These are phyloP conservation scores for Phaedon cochleariae DNA, from an alignment of 2,888 invertebrate species.

Conservation along the genomic window DNA sequence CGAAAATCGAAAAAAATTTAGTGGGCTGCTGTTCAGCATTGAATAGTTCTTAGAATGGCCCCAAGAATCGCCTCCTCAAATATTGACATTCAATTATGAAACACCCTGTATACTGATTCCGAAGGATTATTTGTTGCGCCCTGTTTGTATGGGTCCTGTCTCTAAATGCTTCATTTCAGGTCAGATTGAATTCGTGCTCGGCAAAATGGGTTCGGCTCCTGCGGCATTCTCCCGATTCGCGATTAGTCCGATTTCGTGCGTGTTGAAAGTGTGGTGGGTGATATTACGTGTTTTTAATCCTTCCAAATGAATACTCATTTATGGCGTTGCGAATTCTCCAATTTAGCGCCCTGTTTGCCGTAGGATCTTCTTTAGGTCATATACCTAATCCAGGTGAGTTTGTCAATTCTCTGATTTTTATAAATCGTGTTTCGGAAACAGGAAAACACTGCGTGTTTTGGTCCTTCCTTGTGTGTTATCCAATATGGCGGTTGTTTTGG, in stretches of 20 bases:
- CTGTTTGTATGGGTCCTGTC: too few species aligned
- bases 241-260: constrained; percentile 54
- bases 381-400: constrained; percentile 39
- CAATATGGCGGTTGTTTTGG: constrained; percentile 55
- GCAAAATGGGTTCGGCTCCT: too few species aligned
- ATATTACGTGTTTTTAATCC: constrained; percentile 57
- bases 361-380: constrained; percentile 60
- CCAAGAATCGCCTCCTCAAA: too few species aligned
- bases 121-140: too few species aligned
- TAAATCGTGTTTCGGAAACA: constrained; percentile 35
- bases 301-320: constrained; percentile 75
- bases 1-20: too few species aligned
- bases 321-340: constrained; percentile 82
- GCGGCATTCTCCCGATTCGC: not conserved
- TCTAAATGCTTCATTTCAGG: too few species aligned
- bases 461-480: constrained; percentile 40
- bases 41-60: too few species aligned
- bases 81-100: too few species aligned
- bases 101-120: too few species aligned
- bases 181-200: not conserved
- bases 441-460: constrained; percentile 33
- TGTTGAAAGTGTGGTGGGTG: constrained; percentile 54
- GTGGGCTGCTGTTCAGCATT: too few species aligned
- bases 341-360: constrained; percentile 71
- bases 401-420: not conserved